Base-by-base conservation (phyloP, 2,888 invertebrate species). In the Eupithecia inturbata region DNA sequence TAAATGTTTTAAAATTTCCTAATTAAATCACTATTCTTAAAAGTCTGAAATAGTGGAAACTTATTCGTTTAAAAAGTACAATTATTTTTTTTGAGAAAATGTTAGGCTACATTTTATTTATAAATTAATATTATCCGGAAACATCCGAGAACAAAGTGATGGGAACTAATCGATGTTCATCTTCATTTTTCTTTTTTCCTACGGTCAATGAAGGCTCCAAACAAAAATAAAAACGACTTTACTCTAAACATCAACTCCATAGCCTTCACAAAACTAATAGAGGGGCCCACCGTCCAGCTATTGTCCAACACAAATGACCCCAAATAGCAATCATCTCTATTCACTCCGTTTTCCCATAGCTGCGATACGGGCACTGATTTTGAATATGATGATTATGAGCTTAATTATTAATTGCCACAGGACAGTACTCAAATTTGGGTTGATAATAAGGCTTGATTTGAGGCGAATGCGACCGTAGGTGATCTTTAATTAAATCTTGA, bases 291-390 rank as follows among this genome's bases (percentile, higher is more conserved):
- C 87, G 83, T 85, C 87, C 85, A 82, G 82, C 88, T 87, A 91
- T 94, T 93, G 92, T 94, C 89, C 91, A 82, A 82, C 86, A 84
- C 89, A 92, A 93, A 92, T 94, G 93, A 93, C 92, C 93, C 93
- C 89, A 89, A 89, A 88, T 88, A 90, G 91, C 91, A 91, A 93
- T 92, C 88, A 93, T 90, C 87, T 85, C 87, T 86, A 92, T 92
- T 92, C 90, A 92, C 85, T 89, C 88, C 86, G 90, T 83, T 92
- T 94, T 94, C 94, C 92, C 94, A 93, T 91, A 89, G 84, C 83
- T 79, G 89, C 89, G 91, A 94, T 94, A 94, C 93, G 94, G 94
- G 94, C 88, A 89, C 88, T 93, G 82, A 83, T 91, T 92, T 91
- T 93, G 91, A 93, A 93, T 93, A 87, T 85, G 84, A 86, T 85